Conservation (phyloP, 2,888 invertebrate species). For the Horisme vitalbata region DNA sequence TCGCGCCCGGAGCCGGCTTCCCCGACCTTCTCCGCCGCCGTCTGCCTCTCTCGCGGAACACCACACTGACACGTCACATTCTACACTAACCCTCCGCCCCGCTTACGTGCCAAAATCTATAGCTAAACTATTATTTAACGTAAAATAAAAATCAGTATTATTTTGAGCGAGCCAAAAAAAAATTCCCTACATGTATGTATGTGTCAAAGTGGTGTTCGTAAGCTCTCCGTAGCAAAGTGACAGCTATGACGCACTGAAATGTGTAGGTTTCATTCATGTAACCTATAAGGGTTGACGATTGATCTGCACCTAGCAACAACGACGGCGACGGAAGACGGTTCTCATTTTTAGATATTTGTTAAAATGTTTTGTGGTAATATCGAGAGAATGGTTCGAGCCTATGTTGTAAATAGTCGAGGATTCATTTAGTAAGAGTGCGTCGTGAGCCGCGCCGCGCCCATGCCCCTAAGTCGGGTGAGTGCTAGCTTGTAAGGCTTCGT, state of each 20-base stretch:
- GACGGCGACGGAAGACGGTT: constrained; percentile 58
- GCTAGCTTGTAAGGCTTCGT: constrained; percentile 77
- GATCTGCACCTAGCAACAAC: constrained; percentile 73
- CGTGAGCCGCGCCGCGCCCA: constrained; percentile 78
- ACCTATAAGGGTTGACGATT: constrained; percentile 65
- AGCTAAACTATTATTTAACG: constrained; percentile 47
- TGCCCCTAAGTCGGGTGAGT: constrained; percentile 79
- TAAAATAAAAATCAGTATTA: constrained; percentile 6
- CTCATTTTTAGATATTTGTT: constrained; percentile 52
- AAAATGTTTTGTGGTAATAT: constrained; percentile 62
- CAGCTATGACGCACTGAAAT: constrained; percentile 55
- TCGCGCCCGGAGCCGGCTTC: constrained; percentile 68
- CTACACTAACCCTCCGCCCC: constrained; percentile 65
- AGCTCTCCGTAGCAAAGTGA: constrained; percentile 41
- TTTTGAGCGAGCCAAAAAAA: too few relatives aligned
- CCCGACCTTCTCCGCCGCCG: constrained; percentile 77
- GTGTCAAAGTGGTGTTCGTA: constrained; percentile 29
- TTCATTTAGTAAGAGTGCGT: constrained; percentile 73
- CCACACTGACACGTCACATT: constrained; percentile 68
- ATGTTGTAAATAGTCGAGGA: constrained; percentile 67
- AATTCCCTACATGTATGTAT: too few relatives aligned
- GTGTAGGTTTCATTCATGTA: constrained; percentile 78
- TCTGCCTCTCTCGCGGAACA: constrained; percentile 65
- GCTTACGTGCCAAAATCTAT: constrained; percentile 64
- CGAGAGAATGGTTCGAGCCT: constrained; percentile 60